Conservation (phyloP, 23 tunicate genomes). For the Halocynthia roretzi region DNA sequence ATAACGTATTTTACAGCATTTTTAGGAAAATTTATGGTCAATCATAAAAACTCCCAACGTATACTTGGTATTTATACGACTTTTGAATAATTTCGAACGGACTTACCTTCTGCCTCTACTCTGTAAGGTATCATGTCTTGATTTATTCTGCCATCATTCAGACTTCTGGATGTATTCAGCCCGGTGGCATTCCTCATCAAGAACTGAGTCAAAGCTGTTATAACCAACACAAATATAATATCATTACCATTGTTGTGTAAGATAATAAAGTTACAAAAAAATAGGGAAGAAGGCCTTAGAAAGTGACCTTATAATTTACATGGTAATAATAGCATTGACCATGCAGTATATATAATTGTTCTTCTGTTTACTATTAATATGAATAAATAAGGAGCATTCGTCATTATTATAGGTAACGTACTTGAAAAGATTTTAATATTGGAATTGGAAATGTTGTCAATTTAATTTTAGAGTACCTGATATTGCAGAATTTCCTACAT, state of each 20-base stretch:
- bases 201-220: conserved; percentile 38
- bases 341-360: neutral
- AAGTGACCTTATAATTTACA: neutral
- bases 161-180: neutral
- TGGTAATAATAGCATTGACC: neutral
- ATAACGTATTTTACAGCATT: too few species aligned
- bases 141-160: conserved; percentile 10
- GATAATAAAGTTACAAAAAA: neutral
- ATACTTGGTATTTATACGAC: too few species aligned
- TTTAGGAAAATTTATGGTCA: too few species aligned
- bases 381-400: neutral
- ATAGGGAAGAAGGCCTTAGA: neutral
- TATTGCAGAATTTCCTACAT: conserved; percentile 22
- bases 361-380: neutral
- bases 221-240: neutral
- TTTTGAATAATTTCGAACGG: too few species aligned
- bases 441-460: neutral
- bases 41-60: too few species aligned
- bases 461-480: conserved; percentile 24
- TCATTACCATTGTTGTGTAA: neutral
- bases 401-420: neutral
- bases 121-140: conserved; percentile 26
- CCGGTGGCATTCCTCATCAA: conserved; percentile 12
- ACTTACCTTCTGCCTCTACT: conserved; percentile 33
- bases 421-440: neutral